phyloP scores from a whole-genome alignment of 1,140 invertebrate species.

The Colletes latitarsis region DNA sequence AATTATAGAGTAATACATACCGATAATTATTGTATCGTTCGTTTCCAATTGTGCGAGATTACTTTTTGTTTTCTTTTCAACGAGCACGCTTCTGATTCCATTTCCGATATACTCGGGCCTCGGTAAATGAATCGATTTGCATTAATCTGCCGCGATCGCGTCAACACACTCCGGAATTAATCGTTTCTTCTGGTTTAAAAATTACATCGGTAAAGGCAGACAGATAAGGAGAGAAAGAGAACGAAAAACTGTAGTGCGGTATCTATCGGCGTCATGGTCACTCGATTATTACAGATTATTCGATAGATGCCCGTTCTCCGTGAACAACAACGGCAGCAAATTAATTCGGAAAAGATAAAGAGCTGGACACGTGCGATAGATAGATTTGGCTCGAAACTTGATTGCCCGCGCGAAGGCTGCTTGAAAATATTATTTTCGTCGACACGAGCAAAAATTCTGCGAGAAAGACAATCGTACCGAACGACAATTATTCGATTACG shows the following conservation, averaged over 20 bases:
- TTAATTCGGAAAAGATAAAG: constrained; percentile 39
- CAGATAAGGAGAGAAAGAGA: background rate
- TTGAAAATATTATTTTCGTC: constrained; percentile 2
- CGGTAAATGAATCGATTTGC: constrained; percentile 11
- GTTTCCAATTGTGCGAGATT: too few relatives aligned
- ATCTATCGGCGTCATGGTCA: constrained; percentile 17
- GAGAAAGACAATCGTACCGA: too few relatives aligned
- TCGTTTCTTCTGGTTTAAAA: background rate
- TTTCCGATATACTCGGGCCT: background rate
- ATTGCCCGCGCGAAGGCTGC: constrained; percentile 29
- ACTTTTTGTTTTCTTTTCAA: background rate
- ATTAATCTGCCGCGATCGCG: background rate
- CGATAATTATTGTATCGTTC: too few relatives aligned
- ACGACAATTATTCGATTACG: background rate
- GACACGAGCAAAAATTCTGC: background rate
- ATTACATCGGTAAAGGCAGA: background rate
- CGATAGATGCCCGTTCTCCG: constrained; percentile 20
- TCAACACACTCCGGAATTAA: constrained; percentile 2
- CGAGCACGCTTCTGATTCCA: background rate
- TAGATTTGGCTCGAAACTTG: background rate
- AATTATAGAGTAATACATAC: too few relatives aligned
- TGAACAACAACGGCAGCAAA: constrained; percentile 22
- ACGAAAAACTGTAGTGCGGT: background rate
- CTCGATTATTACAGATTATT: constrained; percentile 19
- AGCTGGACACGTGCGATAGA: constrained; percentile 39